Conservation (phyloP, 2,888 invertebrate species). For the Argynnis bischoffii region DNA sequence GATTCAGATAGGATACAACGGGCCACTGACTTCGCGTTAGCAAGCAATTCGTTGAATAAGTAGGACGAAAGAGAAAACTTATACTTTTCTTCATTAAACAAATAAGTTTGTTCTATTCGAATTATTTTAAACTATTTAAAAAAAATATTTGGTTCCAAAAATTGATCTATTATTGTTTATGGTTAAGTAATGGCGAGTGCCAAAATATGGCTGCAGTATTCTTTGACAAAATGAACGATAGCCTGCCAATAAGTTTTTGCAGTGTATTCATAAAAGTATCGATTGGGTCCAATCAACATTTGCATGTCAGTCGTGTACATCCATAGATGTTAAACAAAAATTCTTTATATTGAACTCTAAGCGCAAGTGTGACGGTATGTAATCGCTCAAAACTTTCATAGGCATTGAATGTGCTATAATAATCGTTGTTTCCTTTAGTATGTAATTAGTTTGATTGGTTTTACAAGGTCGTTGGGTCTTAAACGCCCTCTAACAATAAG, state of each 20-base stretch:
- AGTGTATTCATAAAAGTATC: conserved; percentile 14
- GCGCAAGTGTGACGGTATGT: neutral
- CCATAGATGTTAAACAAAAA: conserved; percentile 9
- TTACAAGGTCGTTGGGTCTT: conserved; percentile 10
- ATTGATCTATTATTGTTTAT: no score
- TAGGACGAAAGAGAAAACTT: conserved; percentile 19
- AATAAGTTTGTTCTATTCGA: no score
- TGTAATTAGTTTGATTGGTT: conserved; percentile 17
- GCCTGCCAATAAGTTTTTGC: conserved; percentile 1
- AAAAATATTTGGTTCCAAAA: no score
- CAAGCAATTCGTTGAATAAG: conserved; percentile 13
- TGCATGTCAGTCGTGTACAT: conserved; percentile 17
- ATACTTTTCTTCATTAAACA: neutral
- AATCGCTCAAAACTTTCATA: neutral
- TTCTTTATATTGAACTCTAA: conserved; percentile 6
- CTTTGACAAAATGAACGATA: neutral
- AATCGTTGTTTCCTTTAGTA: conserved; percentile 17
- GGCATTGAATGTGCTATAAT: conserved; percentile 6
- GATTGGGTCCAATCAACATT: conserved; percentile 21
- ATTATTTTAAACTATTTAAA: no score
- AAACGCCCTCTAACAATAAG: neutral
- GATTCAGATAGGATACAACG: conserved; percentile 8
- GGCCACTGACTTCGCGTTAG: conserved; percentile 10
- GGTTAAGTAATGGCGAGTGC: no score
- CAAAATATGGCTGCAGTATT: neutral